These are phyloP conservation scores for Drosophila melanica DNA, from an alignment of 1,140 invertebrate species.

Conservation along the genomic window DNA sequence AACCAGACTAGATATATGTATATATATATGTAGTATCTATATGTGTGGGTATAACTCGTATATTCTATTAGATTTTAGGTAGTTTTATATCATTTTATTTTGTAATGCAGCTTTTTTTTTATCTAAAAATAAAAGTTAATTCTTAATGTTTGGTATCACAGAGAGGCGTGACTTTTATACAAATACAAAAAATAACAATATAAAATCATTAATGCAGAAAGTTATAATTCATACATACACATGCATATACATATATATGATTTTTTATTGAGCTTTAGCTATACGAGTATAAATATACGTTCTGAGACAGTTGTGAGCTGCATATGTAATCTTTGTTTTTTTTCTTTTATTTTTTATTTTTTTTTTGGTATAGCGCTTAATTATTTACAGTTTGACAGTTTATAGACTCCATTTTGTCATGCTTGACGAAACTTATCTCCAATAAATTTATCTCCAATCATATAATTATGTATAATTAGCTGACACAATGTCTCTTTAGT, in stretches of 20 bases:
- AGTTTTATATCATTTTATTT: slow-evolving; percentile 42
- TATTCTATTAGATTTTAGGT: slow-evolving; percentile 35
- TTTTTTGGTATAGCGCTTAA: slow-evolving; percentile 32
- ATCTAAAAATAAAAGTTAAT: slow-evolving; percentile 83
- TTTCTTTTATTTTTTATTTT: slow-evolving; percentile 9
- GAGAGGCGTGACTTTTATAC: slow-evolving; percentile 83
- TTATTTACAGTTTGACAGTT: slow-evolving; percentile 43
- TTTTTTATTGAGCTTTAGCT: slow-evolving; percentile 65
- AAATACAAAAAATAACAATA: slow-evolving; percentile 67
- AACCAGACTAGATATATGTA: slow-evolving; percentile 35
- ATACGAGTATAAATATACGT: slow-evolving; percentile 52
- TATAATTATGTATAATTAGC: slow-evolving; percentile 46
- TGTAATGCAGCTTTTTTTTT: slow-evolving; percentile 52
- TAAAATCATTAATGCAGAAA: slow-evolving; percentile 73
- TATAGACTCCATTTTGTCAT: slow-evolving; percentile 27
- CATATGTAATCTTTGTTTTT: slow-evolving; percentile 6
- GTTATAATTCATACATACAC: slow-evolving; percentile 70
- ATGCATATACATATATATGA: slow-evolving; percentile 38
- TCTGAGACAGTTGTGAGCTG: slow-evolving; percentile 48
- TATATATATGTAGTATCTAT: slow-evolving; percentile 25
- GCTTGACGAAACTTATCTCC: slow-evolving; percentile 2
- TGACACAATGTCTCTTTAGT: slow-evolving; percentile 41
- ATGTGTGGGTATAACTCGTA: slow-evolving; percentile 35
- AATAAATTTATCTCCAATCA: slow-evolving; percentile 1
- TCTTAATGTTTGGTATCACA: slow-evolving; percentile 84